Conservation (phyloP, 1,140 invertebrate genomes). For the Panagrolaimus sp. region DNA sequence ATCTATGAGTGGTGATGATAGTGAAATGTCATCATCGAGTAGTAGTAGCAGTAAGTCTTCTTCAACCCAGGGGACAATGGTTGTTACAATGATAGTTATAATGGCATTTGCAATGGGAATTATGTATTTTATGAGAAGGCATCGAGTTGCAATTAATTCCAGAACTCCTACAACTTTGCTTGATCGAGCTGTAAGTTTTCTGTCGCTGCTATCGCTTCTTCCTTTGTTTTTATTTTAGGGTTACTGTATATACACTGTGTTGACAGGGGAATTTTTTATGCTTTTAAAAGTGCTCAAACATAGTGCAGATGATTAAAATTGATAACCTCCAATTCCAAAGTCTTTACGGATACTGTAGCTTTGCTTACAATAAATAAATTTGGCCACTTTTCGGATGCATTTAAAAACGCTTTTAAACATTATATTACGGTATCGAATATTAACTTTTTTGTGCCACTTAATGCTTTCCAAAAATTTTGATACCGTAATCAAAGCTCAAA, state of each 20-base stretch:
- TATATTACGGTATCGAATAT: too few species aligned
- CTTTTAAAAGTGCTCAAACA: neutral
- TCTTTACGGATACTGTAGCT: too few species aligned
- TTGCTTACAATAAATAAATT: too few species aligned
- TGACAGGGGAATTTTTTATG: conserved; percentile 19
- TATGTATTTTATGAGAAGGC: conserved; percentile 12
- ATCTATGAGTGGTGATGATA: conserved; percentile 2
- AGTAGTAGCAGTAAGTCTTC: neutral
- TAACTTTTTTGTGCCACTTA: too few species aligned
- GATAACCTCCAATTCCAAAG: too few species aligned
- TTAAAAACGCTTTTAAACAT: too few species aligned
- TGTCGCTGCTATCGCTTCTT: conserved; percentile 12
- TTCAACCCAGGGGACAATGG: neutral
- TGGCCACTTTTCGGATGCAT: too few species aligned
- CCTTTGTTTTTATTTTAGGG: neutral
- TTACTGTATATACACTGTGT: conserved; percentile 23
- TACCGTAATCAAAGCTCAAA: too few species aligned
- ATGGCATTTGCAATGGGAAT: conserved; percentile 14
- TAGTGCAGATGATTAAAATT: too few species aligned
- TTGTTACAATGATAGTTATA: conserved; percentile 1
- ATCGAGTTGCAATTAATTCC: neutral
- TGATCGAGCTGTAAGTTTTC: conserved; percentile 18
- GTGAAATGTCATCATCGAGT: neutral
- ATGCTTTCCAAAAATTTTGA: too few species aligned
- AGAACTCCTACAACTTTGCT: neutral